These are phyloP conservation scores for Lepidurus arcticus DNA, from an alignment of 1,140 invertebrate species.

Conservation along the genomic window DNA sequence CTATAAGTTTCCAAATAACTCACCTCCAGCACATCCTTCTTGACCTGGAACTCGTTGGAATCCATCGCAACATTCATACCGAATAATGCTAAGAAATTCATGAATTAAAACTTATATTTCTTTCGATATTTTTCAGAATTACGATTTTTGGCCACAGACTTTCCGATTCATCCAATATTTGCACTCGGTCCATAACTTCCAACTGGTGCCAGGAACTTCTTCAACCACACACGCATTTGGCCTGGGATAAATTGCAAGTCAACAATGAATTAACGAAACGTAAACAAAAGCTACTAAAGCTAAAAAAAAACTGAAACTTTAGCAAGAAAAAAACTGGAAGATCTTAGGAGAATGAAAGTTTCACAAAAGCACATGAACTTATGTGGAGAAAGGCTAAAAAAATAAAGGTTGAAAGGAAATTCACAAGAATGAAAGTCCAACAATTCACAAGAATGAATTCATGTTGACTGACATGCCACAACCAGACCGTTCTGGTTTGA, in stretches of 20 bases:
- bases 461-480: no score
- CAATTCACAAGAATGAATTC: no score
- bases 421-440: no score
- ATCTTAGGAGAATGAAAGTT: no score
- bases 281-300: background rate
- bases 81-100: slow-evolving; percentile 44
- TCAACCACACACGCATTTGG: slow-evolving; percentile 51
- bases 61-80: slow-evolving; percentile 53
- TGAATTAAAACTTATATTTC: slow-evolving; percentile 33
- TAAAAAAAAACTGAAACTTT: background rate
- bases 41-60: slow-evolving; percentile 45
- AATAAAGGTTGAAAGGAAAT: no score
- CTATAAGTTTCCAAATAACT: background rate
- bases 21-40: slow-evolving; percentile 50
- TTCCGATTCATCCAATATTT: slow-evolving; percentile 48
- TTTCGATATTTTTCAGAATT: slow-evolving; percentile 38
- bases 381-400: no score
- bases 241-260: slow-evolving; percentile 39
- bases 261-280: background rate
- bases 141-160: slow-evolving; percentile 49
- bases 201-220: slow-evolving; percentile 46
- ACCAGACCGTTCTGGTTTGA: background rate
- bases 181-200: slow-evolving; percentile 50
- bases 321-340: background rate
- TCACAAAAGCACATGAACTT: no score